These are phyloP conservation scores for Zaprionus camerounensis DNA, from an alignment of 1,140 invertebrate species.

Conservation along the genomic window DNA sequence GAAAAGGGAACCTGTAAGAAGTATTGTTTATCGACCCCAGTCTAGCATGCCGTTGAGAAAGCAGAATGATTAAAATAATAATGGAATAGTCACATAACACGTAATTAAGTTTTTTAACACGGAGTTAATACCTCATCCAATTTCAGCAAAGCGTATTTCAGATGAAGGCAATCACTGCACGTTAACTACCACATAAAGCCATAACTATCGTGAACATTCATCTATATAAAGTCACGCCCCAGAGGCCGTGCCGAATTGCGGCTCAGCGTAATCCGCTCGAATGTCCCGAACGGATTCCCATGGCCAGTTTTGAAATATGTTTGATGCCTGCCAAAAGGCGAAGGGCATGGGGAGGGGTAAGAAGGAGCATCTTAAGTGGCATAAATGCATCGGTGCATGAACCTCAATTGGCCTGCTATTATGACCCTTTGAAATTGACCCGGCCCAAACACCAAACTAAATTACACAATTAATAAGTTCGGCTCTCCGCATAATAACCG, in stretches of 20 bases:
- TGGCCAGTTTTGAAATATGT: slow-evolving; percentile 22
- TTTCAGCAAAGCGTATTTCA: no score
- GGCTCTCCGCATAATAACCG: slow-evolving; percentile 59
- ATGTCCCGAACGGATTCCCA: slow-evolving; percentile 25
- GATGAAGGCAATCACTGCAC: not conserved
- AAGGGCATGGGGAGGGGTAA: not conserved
- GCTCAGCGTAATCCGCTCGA: slow-evolving; percentile 14
- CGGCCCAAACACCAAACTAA: slow-evolving; percentile 60
- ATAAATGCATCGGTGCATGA: slow-evolving; percentile 43
- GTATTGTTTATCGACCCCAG: not conserved
- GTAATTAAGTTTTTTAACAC: not conserved
- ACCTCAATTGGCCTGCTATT: slow-evolving; percentile 48
- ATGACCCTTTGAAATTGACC: slow-evolving; percentile 52
- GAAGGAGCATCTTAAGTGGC: slow-evolving; percentile 18
- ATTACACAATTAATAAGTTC: slow-evolving; percentile 78
- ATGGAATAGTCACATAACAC: not conserved
- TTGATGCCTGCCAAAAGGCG: not conserved
- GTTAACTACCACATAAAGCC: not conserved
- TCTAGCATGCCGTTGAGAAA: not conserved
- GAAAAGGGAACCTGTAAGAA: not conserved
- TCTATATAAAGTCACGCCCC: slow-evolving; percentile 12
- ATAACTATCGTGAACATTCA: slow-evolving; percentile 32
- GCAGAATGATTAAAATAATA: not conserved
- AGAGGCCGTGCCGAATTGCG: not conserved
- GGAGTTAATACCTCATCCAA: no score